These are phyloP conservation scores for Sphenopsis melanotis DNA, from an alignment of 2,797 vertebrate species.

Conservation along the genomic window DNA sequence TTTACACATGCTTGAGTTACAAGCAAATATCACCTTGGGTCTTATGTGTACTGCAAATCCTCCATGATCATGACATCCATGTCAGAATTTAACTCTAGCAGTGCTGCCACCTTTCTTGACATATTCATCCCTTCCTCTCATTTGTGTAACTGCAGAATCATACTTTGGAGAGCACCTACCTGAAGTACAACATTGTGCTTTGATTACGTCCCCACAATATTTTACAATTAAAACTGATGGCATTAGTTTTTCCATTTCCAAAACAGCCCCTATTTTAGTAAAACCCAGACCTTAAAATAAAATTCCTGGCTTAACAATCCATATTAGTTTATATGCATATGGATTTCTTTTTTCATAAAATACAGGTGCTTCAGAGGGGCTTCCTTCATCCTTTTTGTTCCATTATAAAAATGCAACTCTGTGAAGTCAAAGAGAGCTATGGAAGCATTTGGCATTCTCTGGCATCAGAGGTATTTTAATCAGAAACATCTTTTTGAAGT, in stretches of 20 bases:
- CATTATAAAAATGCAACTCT: neutral
- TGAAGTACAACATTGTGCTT: neutral
- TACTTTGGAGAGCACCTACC: neutral
- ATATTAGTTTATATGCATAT: neutral
- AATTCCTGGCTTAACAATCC: neutral
- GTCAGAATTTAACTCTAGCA: slow-evolving; percentile 8
- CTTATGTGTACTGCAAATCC: neutral
- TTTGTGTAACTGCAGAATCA: neutral
- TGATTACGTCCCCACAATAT: neutral
- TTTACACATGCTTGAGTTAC: slow-evolving; percentile 24
- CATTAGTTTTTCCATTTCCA: neutral
- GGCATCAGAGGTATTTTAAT: neutral
- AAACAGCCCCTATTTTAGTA: neutral
- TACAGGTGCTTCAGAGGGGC: neutral
- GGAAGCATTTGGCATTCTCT: neutral
- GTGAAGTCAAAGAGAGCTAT: neutral
- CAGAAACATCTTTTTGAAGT: neutral
- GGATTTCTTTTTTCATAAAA: neutral
- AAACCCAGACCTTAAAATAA: neutral
- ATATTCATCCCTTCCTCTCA: neutral
- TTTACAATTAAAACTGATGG: neutral
- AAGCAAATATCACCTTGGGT: slow-evolving; percentile 17
- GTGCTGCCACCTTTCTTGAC: neutral
- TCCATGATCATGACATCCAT: neutral
- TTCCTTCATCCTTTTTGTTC: neutral